phyloP scores from a whole-genome alignment of 2,113 vertebrate genomes.

The Sebastes schlegelii region DNA sequence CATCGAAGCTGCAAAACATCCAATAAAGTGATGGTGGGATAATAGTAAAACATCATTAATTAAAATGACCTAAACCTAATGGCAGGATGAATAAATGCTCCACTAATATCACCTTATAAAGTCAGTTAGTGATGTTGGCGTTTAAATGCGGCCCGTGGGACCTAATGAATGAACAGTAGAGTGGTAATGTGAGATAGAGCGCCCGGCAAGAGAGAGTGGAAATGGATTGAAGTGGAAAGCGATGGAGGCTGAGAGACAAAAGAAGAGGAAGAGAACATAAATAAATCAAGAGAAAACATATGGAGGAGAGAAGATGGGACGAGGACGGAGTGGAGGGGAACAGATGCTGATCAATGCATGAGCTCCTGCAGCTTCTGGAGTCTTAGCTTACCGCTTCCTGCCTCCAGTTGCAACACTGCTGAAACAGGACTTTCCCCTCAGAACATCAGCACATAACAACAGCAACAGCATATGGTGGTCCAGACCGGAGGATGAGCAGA shows the following conservation, averaged over 20 bases:
- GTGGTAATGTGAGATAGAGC: not conserved
- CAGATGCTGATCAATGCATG: slow-evolving; percentile 65
- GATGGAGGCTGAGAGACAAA: not conserved
- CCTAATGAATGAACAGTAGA: not conserved
- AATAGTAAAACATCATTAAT: slow-evolving; percentile 34
- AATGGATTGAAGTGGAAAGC: not conserved
- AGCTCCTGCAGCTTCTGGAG: slow-evolving; percentile 61
- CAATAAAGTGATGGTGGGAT: slow-evolving; percentile 44
- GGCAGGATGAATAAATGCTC: slow-evolving; percentile 18
- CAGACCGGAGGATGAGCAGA: not conserved
- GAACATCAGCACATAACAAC: not conserved
- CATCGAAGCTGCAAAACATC: slow-evolving; percentile 20
- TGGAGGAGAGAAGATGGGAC: slow-evolving; percentile 30
- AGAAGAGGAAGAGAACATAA: not conserved
- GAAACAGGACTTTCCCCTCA: slow-evolving; percentile 32
- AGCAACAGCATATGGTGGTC: slow-evolving; percentile 12
- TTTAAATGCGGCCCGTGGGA: slow-evolving; percentile 22
- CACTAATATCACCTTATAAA: slow-evolving; percentile 15
- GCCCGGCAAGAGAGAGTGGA: not conserved
- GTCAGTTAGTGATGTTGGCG: slow-evolving; percentile 20
- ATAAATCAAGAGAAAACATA: slow-evolving; percentile 47
- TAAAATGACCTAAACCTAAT: slow-evolving; percentile 47
- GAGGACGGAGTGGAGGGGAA: slow-evolving; percentile 36
- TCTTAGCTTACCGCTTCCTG: slow-evolving; percentile 49
- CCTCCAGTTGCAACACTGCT: slow-evolving; percentile 34